A percentile compares a stretch with the other conserved stretches of the same genome.
Evolutionary conservation across 1,140 invertebrate species (phyloP).

Genomic region (Scaptomyza pallida): DNA sequence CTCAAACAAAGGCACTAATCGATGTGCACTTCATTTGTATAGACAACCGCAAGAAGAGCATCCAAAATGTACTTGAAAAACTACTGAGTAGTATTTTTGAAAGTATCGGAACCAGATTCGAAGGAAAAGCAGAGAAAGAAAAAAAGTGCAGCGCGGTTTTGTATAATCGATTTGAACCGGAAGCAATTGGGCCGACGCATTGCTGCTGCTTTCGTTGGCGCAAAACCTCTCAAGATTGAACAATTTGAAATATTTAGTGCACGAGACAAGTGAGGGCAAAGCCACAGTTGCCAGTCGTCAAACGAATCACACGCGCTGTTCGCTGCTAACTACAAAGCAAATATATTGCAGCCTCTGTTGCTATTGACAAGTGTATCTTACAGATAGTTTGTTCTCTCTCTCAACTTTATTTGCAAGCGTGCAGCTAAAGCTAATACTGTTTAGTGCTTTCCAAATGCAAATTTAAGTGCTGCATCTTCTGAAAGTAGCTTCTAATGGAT

Average conservation of each 20-base stretch:
- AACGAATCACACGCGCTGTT: conserved; percentile 58
- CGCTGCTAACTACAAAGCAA: conserved; percentile 68
- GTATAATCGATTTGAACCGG: conserved; percentile 82
- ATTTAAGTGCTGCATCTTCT: neutral
- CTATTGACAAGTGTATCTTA: conserved; percentile 52
- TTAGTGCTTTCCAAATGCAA: neutral
- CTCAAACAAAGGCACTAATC: conserved; percentile 76
- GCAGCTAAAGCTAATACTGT: neutral
- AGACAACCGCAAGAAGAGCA: conserved; percentile 29
- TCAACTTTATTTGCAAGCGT: conserved; percentile 10
- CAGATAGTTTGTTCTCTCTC: conserved; percentile 38
- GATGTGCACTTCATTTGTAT: conserved; percentile 75
- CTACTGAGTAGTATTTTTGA: conserved; percentile 42
- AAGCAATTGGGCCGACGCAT: conserved; percentile 71
- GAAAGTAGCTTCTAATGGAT: neutral
- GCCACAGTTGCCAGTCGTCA: conserved; percentile 16
- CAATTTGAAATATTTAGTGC: conserved; percentile 82
- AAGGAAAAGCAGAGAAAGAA: conserved; percentile 49
- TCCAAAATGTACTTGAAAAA: conserved; percentile 62
- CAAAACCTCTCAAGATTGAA: conserved; percentile 68
- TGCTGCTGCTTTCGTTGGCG: conserved; percentile 29
- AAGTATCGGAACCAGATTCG: conserved; percentile 30
- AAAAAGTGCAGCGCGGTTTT: conserved; percentile 68
- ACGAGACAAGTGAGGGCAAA: conserved; percentile 67
- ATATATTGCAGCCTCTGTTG: conserved; percentile 39